phyloP scores from a whole-genome alignment of 1,140 invertebrate species.

The Halictus rubicundus region DNA sequence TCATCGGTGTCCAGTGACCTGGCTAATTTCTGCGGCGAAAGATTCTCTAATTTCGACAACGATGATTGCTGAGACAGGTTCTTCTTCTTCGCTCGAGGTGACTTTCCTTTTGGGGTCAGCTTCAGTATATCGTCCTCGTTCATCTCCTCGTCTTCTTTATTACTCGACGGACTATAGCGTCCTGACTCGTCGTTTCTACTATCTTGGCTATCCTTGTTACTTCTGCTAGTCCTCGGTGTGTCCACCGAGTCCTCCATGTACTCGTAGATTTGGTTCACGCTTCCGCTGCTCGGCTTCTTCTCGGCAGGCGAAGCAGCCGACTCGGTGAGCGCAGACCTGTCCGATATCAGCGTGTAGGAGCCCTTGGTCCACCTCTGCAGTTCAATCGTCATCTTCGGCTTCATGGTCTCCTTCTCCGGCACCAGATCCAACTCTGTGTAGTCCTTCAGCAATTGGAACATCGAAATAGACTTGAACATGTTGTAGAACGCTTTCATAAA shows the following conservation, averaged over 20 bases:
- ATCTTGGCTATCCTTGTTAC: constrained; percentile 45
- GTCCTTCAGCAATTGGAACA: constrained; percentile 82
- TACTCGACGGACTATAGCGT: not conserved
- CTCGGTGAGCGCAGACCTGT: constrained; percentile 43
- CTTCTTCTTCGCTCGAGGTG: constrained; percentile 3
- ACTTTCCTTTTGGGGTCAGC: constrained; percentile 10
- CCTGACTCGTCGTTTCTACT: not conserved
- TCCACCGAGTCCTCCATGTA: constrained; percentile 80
- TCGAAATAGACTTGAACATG: constrained; percentile 81
- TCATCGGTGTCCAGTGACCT: constrained; percentile 64
- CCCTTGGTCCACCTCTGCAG: constrained; percentile 86
- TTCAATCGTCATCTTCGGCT: constrained; percentile 81
- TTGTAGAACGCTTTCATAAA: constrained; percentile 75
- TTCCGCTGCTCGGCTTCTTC: not conserved
- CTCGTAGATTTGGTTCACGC: constrained; percentile 67
- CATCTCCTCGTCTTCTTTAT: constrained; percentile 33
- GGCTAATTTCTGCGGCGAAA: not conserved
- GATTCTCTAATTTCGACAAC: constrained; percentile 25
- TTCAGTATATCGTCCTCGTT: constrained; percentile 29
- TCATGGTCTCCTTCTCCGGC: constrained; percentile 57
- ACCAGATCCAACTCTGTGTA: constrained; percentile 85
- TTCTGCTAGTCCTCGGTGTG: constrained; percentile 71
- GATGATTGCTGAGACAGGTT: constrained; percentile 13
- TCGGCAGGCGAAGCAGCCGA: constrained; percentile 67
- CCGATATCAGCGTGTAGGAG: constrained; percentile 82